Conservation (phyloP, 1,140 invertebrate genomes). For the Pararge aegeria region DNA sequence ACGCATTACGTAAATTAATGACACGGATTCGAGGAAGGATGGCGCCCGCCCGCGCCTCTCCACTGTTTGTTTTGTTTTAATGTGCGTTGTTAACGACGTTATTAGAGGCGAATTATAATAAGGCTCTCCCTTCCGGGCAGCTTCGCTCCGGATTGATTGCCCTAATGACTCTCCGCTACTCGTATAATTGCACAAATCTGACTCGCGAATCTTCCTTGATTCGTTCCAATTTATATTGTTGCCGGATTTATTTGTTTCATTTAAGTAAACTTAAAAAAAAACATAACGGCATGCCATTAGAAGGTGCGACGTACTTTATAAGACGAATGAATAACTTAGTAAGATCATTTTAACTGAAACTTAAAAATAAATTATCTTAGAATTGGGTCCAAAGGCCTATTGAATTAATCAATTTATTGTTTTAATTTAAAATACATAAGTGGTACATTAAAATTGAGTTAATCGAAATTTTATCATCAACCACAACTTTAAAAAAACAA, state of each 20-base stretch:
- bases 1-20: slow-evolving; percentile 80
- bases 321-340: too few species aligned
- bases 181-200: slow-evolving; percentile 65
- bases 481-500: too few species aligned
- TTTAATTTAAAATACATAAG: too few species aligned
- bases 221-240: slow-evolving; percentile 53
- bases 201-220: slow-evolving; percentile 51
- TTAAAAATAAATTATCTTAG: too few species aligned
- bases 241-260: slow-evolving; percentile 2
- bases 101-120: slow-evolving; percentile 76
- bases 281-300: too few species aligned
- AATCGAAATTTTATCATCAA: too few species aligned
- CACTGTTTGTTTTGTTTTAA: slow-evolving; percentile 78
- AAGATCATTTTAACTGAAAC: too few species aligned
- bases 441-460: too few species aligned
- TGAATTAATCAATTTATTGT: too few species aligned
- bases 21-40: slow-evolving; percentile 79
- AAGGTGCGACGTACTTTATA: too few species aligned
- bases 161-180: slow-evolving; percentile 69
- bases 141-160: slow-evolving; percentile 57
- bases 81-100: slow-evolving; percentile 76
- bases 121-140: slow-evolving; percentile 40
- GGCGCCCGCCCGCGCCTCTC: slow-evolving; percentile 60
- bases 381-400: too few species aligned
- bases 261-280: not conserved